phyloP scores from a whole-genome alignment of 1,140 invertebrate genomes.

The Chymomyza costata region DNA sequence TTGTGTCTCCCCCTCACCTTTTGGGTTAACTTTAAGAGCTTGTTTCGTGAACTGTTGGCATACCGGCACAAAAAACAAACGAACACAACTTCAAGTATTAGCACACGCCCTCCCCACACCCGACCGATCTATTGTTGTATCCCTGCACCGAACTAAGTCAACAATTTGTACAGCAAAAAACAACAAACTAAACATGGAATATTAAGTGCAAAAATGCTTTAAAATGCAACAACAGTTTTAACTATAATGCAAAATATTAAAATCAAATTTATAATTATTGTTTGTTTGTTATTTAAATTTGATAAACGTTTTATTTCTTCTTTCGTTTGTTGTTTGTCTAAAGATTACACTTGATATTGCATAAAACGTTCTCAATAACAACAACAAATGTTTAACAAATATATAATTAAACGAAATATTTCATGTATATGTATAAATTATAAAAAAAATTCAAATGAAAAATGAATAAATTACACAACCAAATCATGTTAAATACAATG shows the following conservation, averaged over 20 bases:
- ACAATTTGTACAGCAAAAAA: slow-evolving; percentile 64
- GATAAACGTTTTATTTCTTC: slow-evolving; percentile 39
- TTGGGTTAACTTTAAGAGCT: slow-evolving; percentile 32
- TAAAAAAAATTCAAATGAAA: slow-evolving; percentile 52
- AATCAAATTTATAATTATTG: slow-evolving; percentile 42
- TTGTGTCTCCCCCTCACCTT: too few species aligned
- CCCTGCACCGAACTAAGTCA: slow-evolving; percentile 57
- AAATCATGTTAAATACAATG: slow-evolving; percentile 54
- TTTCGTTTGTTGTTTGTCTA: slow-evolving; percentile 41
- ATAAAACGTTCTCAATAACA: slow-evolving; percentile 32
- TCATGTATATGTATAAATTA: slow-evolving; percentile 47
- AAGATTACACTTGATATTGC: slow-evolving; percentile 17
- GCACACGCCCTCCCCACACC: slow-evolving; percentile 20
- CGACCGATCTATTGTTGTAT: slow-evolving; percentile 22
- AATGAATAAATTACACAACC: slow-evolving; percentile 47
- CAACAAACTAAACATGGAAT: slow-evolving; percentile 49
- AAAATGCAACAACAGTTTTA: slow-evolving; percentile 53
- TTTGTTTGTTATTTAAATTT: slow-evolving; percentile 61
- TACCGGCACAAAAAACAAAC: slow-evolving; percentile 11
- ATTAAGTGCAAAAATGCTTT: slow-evolving; percentile 67
- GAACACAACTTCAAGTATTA: slow-evolving; percentile 39
- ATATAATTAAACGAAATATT: slow-evolving; percentile 41
- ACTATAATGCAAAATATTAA: slow-evolving; percentile 27
- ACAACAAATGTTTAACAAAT: slow-evolving; percentile 50
- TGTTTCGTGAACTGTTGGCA: slow-evolving; percentile 54